Conservation (phyloP, 2,888 invertebrate genomes). For the Bellardia bayeri region DNA sequence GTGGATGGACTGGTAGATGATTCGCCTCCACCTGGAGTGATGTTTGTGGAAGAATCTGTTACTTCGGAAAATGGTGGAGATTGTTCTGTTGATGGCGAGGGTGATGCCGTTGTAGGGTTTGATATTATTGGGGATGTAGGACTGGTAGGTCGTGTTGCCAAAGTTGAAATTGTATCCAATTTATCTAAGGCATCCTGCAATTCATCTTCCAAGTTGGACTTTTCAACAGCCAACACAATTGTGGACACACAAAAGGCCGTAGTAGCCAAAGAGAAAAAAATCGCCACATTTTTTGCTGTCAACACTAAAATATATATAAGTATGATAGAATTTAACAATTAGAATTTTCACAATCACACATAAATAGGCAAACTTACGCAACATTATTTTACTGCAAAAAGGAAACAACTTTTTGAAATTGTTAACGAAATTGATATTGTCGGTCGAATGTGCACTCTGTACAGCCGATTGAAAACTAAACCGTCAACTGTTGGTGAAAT, state of each 20-base stretch:
- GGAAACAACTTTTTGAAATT: neutral
- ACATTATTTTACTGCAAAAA: slow-evolving; percentile 34
- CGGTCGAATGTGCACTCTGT: neutral
- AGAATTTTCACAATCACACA: neutral
- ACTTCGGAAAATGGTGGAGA: neutral
- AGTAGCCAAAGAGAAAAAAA: slow-evolving; percentile 79
- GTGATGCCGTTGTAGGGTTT: slow-evolving; percentile 9
- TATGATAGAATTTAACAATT: neutral
- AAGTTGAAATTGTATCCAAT: slow-evolving; percentile 75
- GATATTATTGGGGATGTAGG: slow-evolving; percentile 61
- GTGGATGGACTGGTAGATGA: slow-evolving; percentile 42
- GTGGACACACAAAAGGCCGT: slow-evolving; percentile 85
- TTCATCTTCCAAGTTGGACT: slow-evolving; percentile 80
- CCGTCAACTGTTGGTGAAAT: slow-evolving; percentile 20
- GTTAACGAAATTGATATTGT: neutral
- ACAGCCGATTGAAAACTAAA: slow-evolving; percentile 31
- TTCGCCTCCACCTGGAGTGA: slow-evolving; percentile 1
- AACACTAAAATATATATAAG: slow-evolving; percentile 75
- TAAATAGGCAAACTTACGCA: slow-evolving; percentile 51
- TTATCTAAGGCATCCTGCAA: slow-evolving; percentile 80
- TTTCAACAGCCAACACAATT: slow-evolving; percentile 85
- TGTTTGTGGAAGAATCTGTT: slow-evolving; percentile 22
- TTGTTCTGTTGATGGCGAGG: slow-evolving; percentile 25
- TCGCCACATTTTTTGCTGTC: slow-evolving; percentile 79
- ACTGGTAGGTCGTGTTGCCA: slow-evolving; percentile 46